Conservation (phyloP, 2,113 vertebrate genomes). For the Cyrtonyx montezumae region DNA sequence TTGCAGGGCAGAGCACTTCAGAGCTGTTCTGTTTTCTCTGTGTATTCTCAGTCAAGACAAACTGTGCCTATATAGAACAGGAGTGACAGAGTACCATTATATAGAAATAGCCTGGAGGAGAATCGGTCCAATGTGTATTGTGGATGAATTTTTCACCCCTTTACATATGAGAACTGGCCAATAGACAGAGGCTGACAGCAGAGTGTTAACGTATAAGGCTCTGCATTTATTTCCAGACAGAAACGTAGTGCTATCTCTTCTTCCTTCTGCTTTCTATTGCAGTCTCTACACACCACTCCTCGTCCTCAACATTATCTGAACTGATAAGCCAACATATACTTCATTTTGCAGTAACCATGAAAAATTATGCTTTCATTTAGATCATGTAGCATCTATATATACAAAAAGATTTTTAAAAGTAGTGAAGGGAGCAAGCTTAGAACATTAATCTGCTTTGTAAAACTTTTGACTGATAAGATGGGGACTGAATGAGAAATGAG, state of each 20-base stretch:
- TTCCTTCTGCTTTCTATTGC: not conserved
- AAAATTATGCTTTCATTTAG: not conserved
- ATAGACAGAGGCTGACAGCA: not conserved
- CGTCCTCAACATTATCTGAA: not conserved
- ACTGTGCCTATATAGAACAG: not conserved
- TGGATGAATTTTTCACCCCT: not conserved
- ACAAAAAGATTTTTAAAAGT: not conserved
- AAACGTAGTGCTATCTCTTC: not conserved
- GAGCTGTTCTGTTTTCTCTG: not conserved
- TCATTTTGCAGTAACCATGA: not conserved
- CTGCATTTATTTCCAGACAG: not conserved
- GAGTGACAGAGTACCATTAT: not conserved
- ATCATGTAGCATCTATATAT: not conserved
- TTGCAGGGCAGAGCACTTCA: slow-evolving; percentile 6
- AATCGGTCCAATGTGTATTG: not conserved
- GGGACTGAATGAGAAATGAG: not conserved
- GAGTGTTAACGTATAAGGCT: not conserved
- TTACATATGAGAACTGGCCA: not conserved
- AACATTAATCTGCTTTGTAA: not conserved
- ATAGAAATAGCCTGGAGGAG: not conserved
- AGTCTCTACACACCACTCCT: not conserved
- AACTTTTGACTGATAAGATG: not conserved
- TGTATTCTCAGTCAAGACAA: not conserved
- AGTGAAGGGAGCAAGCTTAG: not conserved
- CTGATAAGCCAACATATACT: not conserved